Percentiles rank a stretch among this genome's conserved stretches.
These are phyloP conservation scores for Tryphoninae sp. DNA, from an alignment of 2,888 invertebrate species.

Conservation along the genomic window DNA sequence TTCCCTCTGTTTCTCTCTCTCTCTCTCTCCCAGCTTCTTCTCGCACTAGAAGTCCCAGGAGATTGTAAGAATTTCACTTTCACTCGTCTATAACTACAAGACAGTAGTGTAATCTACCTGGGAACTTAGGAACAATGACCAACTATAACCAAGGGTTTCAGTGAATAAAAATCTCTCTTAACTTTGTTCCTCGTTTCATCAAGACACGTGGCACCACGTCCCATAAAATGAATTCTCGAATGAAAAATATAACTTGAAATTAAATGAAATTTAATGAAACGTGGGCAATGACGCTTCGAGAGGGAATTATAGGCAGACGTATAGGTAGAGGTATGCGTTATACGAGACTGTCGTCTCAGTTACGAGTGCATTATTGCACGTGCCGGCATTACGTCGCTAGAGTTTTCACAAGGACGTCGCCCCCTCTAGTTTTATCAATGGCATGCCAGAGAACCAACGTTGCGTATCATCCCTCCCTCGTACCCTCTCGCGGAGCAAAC, in stretches of 20 bases:
- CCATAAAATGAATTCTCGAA: too few species aligned
- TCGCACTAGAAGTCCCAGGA: constrained; percentile 16
- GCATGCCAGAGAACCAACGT: constrained; percentile 69
- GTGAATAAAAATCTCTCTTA: too few species aligned
- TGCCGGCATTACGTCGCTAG: constrained; percentile 7
- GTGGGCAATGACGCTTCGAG: too few species aligned
- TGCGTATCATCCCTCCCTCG: not conserved
- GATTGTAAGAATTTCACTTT: constrained; percentile 56
- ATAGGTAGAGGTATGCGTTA: too few species aligned
- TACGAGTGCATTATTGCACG: constrained; percentile 10
- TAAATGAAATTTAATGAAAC: too few species aligned
- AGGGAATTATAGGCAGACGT: too few species aligned
- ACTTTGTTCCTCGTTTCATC: too few species aligned
- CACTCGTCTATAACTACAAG: not conserved
- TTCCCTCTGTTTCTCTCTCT: constrained; percentile 5
- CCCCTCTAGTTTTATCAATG: constrained; percentile 70
- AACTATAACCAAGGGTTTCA: too few species aligned
- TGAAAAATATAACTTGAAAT: too few species aligned
- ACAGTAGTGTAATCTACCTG: too few species aligned
- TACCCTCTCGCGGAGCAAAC: not conserved
- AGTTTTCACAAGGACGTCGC: constrained; percentile 39
- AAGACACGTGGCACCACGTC: too few species aligned
- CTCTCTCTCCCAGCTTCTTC: not conserved
- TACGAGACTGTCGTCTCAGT: constrained; percentile 1
- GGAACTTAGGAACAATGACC: too few species aligned